Percentiles rank a stretch among this genome's conserved stretches.
Evolutionary conservation across 1,140 invertebrate genomes (phyloP).

Genomic region (Drosophila busckii): DNA sequence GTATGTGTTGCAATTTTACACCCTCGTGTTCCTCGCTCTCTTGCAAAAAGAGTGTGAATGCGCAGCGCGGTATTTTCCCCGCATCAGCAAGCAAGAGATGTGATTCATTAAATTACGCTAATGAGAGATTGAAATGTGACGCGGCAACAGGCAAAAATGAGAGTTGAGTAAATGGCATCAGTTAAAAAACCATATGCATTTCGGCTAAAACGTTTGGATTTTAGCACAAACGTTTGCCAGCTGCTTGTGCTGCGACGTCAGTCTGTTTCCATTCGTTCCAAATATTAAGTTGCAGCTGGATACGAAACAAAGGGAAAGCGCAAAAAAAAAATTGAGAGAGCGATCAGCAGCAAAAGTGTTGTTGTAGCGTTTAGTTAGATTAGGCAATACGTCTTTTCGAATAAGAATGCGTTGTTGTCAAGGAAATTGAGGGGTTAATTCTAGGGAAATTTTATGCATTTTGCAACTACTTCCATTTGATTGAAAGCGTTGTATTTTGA

Average conservation of each 20-base stretch:
- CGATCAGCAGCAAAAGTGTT: not conserved
- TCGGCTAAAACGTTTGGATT: not conserved
- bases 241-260: constrained; percentile 4
- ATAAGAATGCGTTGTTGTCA: not conserved
- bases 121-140: constrained; percentile 29
- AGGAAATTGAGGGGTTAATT: too few species aligned
- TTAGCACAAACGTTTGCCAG: constrained; percentile 58
- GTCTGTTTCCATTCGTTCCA: constrained; percentile 6
- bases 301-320: not conserved
- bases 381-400: constrained; percentile 1
- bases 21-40: constrained; percentile 5
- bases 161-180: too few species aligned
- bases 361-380: constrained; percentile 4
- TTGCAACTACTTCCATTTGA: constrained; percentile 4
- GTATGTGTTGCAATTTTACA: constrained; percentile 32
- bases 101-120: constrained; percentile 31
- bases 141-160: constrained; percentile 19
- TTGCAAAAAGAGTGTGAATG: constrained; percentile 1
- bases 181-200: too few species aligned
- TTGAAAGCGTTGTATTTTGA: too few species aligned
- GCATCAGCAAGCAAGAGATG: constrained; percentile 3
- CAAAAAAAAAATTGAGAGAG: too few species aligned
- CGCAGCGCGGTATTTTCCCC: constrained; percentile 14
- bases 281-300: constrained; percentile 23
- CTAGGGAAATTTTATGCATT: too few species aligned